Evolutionary conservation across 2,888 invertebrate species (phyloP), one percentile per base, ranked within the genome.

Genomic region (Actias luna): DNA sequence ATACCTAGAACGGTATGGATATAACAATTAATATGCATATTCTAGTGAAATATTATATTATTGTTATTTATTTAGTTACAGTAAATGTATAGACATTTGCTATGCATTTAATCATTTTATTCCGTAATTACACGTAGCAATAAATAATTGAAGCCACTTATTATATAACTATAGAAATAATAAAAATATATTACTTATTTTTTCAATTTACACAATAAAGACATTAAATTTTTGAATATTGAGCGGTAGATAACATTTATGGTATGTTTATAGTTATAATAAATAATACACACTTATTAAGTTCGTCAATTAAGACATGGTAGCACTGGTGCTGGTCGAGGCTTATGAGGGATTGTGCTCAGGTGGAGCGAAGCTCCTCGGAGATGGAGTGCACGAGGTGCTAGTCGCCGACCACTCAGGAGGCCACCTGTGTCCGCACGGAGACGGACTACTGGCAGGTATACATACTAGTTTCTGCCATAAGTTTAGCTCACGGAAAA

Each of bases 371-470:
- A 92, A 69, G 89, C 91, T 59, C 92, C 92, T 46, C 83, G 93
- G 12, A 79, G 93, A 16, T 92, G 93, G 89, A 92, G 93, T 67
- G 93, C 93, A 14, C 79, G 93, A 7, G 93, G 93, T 1, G 88
- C 91, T 2, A 66, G 85, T 1, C 79, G 92, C 8, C 80, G 94
- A 65, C 93, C 93, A 33, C 83, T 93, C 25, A 84, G 94, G 65
- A 89, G 94, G 70, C 82, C 90, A 66, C 94, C 94, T 27, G 87
- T 94, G 63, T 93, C 93, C 66, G 94, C 90, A 60, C 83, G 94
- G 61, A 88, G 94, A 79, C 88, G 94, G 75, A 94, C 94, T 60
- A 94, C 94, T 69, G 94, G 94, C 88, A 95, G 94, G 94, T 94
- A 93, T 71, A 73, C 18, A 46, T 0, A 25, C 22, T 12, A 25